These are phyloP conservation scores for Cotesia congregata DNA, from an alignment of 2,888 invertebrate genomes.

Conservation along the genomic window DNA sequence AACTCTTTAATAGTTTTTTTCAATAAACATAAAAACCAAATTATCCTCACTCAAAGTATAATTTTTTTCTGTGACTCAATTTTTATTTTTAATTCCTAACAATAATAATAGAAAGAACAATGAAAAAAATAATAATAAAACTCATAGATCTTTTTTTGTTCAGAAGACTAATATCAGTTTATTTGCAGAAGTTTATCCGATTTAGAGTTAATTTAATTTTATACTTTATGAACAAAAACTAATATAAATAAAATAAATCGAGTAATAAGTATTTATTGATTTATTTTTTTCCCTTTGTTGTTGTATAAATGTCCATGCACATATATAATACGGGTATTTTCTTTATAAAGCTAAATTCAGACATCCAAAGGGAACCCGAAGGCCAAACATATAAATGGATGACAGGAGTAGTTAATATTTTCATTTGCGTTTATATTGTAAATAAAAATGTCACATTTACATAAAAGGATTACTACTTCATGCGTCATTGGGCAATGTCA, in stretches of 20 bases:
- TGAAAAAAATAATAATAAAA: no score
- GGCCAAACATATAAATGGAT: constrained; percentile 11
- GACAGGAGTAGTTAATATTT: not conserved
- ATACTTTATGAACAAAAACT: not conserved
- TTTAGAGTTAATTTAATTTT: not conserved
- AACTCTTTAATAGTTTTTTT: no score
- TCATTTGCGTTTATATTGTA: constrained; percentile 15
- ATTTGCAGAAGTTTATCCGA: no score
- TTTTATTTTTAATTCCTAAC: no score
- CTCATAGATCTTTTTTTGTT: no score
- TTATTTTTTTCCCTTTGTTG: not conserved
- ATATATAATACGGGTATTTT: not conserved
- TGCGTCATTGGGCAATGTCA: constrained; percentile 21
- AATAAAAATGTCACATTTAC: constrained; percentile 23
- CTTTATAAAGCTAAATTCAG: constrained; percentile 6
- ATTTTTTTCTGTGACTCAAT: no score
- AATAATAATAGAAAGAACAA: no score
- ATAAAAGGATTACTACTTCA: constrained; percentile 16
- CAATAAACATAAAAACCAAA: no score
- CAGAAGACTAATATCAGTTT: no score
- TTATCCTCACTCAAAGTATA: no score
- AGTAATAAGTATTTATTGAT: not conserved
- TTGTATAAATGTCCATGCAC: not conserved
- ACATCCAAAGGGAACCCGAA: constrained; percentile 3
- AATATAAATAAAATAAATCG: not conserved